Percentiles rank a stretch among this genome's conserved stretches.
These are phyloP conservation scores for Amphiprion ocellaris DNA, from an alignment of 2,113 vertebrate genomes.

Conservation along the genomic window DNA sequence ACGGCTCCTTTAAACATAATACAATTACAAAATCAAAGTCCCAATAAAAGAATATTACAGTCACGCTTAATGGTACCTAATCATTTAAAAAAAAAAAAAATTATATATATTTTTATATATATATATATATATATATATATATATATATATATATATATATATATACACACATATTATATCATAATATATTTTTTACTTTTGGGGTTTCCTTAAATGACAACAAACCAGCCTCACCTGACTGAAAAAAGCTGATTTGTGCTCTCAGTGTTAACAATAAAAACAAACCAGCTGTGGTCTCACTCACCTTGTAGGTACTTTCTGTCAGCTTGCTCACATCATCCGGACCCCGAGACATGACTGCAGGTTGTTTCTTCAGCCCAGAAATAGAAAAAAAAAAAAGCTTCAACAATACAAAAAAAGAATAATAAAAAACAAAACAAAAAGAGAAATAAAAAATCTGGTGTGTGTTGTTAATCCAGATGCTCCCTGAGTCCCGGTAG, in stretches of 20 bases:
- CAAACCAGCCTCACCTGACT: background rate
- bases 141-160: no score
- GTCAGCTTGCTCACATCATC: constrained; percentile 94
- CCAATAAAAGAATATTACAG: background rate
- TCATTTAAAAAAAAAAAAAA: background rate
- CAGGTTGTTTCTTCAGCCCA: constrained; percentile 40
- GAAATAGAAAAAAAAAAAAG: background rate
- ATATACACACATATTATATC: no score
- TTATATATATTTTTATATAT: no score
- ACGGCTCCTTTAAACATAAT: no score
- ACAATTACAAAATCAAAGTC: no score
- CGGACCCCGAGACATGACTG: constrained; percentile 90
- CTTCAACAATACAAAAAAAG: background rate
- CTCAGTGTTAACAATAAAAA: no score
- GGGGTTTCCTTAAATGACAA: background rate
- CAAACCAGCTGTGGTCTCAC: background rate
- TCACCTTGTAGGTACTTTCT: constrained; percentile 95
- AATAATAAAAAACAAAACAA: background rate
- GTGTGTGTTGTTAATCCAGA: constrained; percentile 29
- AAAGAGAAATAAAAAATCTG: background rate
- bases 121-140: no score
- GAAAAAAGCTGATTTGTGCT: background rate
- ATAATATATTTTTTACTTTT: background rate
- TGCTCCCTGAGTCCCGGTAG: constrained; percentile 2
- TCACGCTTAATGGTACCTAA: background rate